Base-by-base conservation (phyloP, 2,113 vertebrate species). In the Channa argus region DNA sequence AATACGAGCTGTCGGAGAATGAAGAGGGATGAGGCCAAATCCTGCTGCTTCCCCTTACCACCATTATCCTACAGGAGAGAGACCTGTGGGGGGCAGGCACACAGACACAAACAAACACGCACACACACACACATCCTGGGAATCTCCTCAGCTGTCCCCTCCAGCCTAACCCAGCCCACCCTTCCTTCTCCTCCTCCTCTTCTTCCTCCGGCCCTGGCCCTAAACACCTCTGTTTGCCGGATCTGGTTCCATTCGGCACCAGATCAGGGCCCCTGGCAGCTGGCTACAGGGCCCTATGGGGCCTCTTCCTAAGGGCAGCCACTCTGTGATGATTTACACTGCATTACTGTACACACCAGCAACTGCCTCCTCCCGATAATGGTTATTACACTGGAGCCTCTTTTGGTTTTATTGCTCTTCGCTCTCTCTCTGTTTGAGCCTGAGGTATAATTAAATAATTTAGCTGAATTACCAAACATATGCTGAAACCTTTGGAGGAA, bases 291-390 rank as follows among this genome's bases (percentile, higher is more conserved):
- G 64, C 71, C 50, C 86, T 86, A 24, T 1, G 88, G 73, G 54
- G 24, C 24, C 24, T 24, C 71, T 55, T 89, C 66, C 77, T 87
- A 85, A 88, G 85, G 82, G 83, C 86, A 84, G 63, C 83, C 81
- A 88, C 85, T 91, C 87, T 82, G 76, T 86, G 80, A 89, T 91
- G 89, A 90, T 90, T 92, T 90, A 91, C 83, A 84, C 83, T 64
- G 86, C 83, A 85, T 90, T 88, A 90, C 90, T 79, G 84, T 91
- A 88, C 86, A 87, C 82, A 84, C 43, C 82, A 80, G 74, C 61
- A 49, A 24, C 72, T 61, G 67, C 85, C 77, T 82, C 74, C 81
- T 77, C 62, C 79, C 74, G 71, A 79, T 86, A 88, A 90, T 85
- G 76, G 81, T 89, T 88, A 86, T 87, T 86, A 86, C 88, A 79